Conservation (phyloP, 2,888 invertebrate genomes). For the Ornithoptera priamus region DNA sequence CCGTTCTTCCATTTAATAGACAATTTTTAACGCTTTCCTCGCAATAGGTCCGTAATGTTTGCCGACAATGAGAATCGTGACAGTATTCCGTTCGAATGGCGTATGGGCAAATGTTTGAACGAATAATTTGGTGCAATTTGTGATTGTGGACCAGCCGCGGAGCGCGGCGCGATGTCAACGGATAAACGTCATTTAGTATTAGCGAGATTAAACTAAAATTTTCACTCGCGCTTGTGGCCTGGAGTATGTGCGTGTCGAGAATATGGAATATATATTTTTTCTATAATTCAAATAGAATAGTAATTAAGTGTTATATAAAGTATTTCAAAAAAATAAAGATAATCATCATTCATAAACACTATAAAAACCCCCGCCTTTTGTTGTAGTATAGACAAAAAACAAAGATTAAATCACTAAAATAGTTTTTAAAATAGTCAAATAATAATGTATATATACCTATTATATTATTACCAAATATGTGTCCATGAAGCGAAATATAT, state of each 20-base stretch:
- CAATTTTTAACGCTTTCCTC: slow-evolving; percentile 69
- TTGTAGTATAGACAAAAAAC: no score
- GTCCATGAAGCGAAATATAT: no score
- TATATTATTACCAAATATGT: no score
- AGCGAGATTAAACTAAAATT: slow-evolving; percentile 10
- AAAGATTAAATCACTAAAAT: no score
- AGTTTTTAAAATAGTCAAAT: no score
- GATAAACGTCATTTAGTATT: slow-evolving; percentile 12
- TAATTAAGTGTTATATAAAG: no score
- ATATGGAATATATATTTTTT: no score
- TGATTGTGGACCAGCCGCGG: slow-evolving; percentile 23
- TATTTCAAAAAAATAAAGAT: no score
- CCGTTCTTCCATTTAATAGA: slow-evolving; percentile 59
- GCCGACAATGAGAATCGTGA: slow-evolving; percentile 57
- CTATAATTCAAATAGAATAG: no score
- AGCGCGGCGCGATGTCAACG: slow-evolving; percentile 13
- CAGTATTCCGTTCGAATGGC: slow-evolving; percentile 35
- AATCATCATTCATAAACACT: no score
- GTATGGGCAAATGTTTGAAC: slow-evolving; percentile 23
- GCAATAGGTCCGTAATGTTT: slow-evolving; percentile 51
- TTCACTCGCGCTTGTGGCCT: slow-evolving; percentile 1
- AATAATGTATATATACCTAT: no score
- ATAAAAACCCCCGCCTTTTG: no score
- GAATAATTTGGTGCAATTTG: slow-evolving; percentile 29
- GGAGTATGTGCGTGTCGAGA: neutral